These are phyloP conservation scores for Proctacanthus coquilletti DNA, from an alignment of 1,140 invertebrate genomes.

Conservation along the genomic window DNA sequence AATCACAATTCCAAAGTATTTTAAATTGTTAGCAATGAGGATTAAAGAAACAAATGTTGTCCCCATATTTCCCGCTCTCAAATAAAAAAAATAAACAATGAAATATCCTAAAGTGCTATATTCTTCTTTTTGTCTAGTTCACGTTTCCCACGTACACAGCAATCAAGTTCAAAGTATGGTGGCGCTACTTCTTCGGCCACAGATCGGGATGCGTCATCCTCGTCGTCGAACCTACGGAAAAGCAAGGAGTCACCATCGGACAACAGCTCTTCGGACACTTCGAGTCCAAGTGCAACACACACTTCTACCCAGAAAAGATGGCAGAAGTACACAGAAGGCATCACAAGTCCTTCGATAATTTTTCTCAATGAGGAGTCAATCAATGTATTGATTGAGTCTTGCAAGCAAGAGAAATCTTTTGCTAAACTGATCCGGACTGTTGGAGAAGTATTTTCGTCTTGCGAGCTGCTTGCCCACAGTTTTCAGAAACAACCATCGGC, in stretches of 20 bases:
- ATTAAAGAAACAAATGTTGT: too few relatives aligned
- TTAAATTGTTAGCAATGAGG: too few relatives aligned
- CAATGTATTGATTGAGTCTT: slow-evolving; percentile 45
- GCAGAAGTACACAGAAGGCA: background rate
- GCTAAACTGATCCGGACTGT: slow-evolving; percentile 49
- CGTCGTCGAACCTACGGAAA: slow-evolving; percentile 21
- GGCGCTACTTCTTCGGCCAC: background rate
- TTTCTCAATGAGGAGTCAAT: slow-evolving; percentile 51
- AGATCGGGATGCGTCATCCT: background rate
- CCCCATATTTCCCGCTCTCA: too few relatives aligned
- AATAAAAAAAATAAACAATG: too few relatives aligned
- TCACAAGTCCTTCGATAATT: slow-evolving; percentile 17
- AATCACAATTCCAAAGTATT: too few relatives aligned
- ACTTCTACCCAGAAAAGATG: background rate
- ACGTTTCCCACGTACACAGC: too few relatives aligned
- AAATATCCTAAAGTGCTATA: too few relatives aligned
- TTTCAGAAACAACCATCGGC: slow-evolving; percentile 35
- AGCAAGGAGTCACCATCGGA: slow-evolving; percentile 15
- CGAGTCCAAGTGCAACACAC: too few relatives aligned
- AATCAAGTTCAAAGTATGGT: too few relatives aligned
- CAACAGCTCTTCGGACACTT: background rate
- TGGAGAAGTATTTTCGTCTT: slow-evolving; percentile 53
- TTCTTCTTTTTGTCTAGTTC: too few relatives aligned
- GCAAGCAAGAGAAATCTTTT: slow-evolving; percentile 43
- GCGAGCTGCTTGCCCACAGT: slow-evolving; percentile 52